Conservation (phyloP, 1,140 invertebrate species). For the Megalonaias nervosa region DNA sequence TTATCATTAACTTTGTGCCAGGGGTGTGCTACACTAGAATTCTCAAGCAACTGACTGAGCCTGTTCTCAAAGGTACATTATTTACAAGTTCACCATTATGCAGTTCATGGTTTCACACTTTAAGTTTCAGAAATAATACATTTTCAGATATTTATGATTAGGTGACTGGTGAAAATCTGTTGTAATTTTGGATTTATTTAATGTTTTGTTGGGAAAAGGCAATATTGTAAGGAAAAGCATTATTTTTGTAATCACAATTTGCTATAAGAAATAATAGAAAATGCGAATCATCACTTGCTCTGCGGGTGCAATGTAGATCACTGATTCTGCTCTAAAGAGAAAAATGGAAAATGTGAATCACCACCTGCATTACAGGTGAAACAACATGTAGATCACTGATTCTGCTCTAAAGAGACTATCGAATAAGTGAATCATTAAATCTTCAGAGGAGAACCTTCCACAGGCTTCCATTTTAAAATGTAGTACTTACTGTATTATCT, state of each 20-base stretch:
- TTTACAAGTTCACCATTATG: background rate
- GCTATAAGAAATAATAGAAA: no score
- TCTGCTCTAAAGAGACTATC: no score
- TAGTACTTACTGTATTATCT: background rate
- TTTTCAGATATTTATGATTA: background rate
- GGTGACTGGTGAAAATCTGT: background rate
- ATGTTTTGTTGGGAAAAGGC: background rate
- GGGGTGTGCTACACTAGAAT: conserved; percentile 49
- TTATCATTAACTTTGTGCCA: conserved; percentile 47
- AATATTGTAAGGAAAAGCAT: background rate
- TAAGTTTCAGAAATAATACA: background rate
- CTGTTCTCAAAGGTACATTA: conserved; percentile 35
- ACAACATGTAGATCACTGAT: no score
- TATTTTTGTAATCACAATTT: no score
- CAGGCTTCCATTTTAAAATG: no score
- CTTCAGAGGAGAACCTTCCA: no score
- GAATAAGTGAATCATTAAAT: no score
- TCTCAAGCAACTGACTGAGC: conserved; percentile 21
- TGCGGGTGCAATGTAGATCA: no score
- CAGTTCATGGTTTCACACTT: background rate
- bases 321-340: no score
- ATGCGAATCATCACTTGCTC: no score
- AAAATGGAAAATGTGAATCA: no score
- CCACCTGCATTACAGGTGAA: no score
- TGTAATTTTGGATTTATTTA: background rate